phyloP scores from a whole-genome alignment of 2,797 vertebrate species.

The Carcharodon carcharias region DNA sequence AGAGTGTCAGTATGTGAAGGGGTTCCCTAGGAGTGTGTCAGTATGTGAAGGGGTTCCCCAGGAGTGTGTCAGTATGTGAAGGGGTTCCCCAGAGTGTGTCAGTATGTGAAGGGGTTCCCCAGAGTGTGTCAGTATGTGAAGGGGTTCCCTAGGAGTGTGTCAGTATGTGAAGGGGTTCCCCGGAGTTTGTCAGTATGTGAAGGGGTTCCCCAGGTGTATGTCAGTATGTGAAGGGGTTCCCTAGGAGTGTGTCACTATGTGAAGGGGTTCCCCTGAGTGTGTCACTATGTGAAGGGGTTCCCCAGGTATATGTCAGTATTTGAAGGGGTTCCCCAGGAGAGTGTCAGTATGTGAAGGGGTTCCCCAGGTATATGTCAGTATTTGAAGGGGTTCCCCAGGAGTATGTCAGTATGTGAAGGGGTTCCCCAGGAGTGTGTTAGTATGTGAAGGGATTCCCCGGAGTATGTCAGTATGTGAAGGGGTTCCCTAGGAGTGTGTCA shows the following conservation, averaged over 20 bases:
- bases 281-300: background rate
- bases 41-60: background rate
- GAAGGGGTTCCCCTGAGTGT: background rate
- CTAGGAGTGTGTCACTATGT: too few species aligned
- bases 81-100: background rate
- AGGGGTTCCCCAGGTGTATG: too few species aligned
- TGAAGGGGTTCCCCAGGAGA: background rate
- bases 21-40: too few species aligned
- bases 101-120: too few species aligned
- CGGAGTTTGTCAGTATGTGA: too few species aligned
- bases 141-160: too few species aligned
- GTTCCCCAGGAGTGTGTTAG: background rate
- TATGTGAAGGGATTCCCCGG: background rate
- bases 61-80: background rate
- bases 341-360: background rate
- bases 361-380: background rate
- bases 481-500: too few species aligned
- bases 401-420: background rate
- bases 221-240: background rate
- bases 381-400: background rate
- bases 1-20: background rate
- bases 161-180: too few species aligned
- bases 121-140: background rate
- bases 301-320: background rate
- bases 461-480: too few species aligned